These are phyloP conservation scores for Forbesichthys papilliferus DNA, from an alignment of 2,113 vertebrate species.

Conservation along the genomic window DNA sequence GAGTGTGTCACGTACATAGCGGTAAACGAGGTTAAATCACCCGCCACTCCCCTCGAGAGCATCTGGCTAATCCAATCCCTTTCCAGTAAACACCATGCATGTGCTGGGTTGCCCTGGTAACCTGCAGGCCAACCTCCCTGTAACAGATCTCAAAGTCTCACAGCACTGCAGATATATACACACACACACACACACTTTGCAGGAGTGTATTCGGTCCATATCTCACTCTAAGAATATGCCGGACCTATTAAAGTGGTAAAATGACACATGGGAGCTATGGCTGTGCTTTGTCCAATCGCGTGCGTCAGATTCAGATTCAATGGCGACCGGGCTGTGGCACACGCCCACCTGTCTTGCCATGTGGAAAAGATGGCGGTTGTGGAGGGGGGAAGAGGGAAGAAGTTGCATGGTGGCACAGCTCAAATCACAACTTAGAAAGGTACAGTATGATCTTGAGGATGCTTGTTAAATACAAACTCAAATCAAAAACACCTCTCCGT, in stretches of 20 bases:
- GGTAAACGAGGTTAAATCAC: constrained; percentile 58
- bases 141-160: constrained; percentile 18
- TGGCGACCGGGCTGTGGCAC: too few relatives aligned
- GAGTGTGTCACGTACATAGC: constrained; percentile 13
- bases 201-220: not conserved
- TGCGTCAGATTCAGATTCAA: too few relatives aligned
- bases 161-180: constrained; percentile 8
- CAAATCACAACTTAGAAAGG: not conserved
- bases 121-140: constrained; percentile 32
- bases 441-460: not conserved
- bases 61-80: constrained; percentile 58
- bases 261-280: too few relatives aligned
- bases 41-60: constrained; percentile 36
- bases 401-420: not conserved
- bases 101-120: constrained; percentile 61
- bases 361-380: too few relatives aligned
- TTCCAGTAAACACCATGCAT: constrained; percentile 50
- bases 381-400: too few relatives aligned
- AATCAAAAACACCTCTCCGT: not conserved
- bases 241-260: too few relatives aligned
- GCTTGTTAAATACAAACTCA: too few relatives aligned
- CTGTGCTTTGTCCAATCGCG: too few relatives aligned
- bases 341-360: too few relatives aligned
- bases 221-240: not conserved
- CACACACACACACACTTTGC: too few relatives aligned